Evolutionary conservation across 2,113 vertebrate species (phyloP).

Genomic region (Nothobranchius furzeri): DNA sequence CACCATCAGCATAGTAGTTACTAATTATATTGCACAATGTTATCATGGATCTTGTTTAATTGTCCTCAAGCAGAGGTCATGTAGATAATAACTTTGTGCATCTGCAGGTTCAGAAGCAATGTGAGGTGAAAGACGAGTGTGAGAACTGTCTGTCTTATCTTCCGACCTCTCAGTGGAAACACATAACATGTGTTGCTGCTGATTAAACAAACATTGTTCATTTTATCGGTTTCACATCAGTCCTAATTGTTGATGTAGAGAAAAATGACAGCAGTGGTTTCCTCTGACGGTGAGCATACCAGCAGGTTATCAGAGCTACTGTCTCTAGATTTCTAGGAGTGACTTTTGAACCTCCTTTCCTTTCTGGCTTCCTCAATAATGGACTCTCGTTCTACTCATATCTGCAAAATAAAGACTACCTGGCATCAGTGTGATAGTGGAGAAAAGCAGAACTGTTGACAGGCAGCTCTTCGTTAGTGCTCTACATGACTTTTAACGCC

Average conservation of each 20-base stretch:
- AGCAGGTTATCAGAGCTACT: constrained; percentile 66
- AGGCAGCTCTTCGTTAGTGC: not conserved
- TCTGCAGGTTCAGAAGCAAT: constrained; percentile 66
- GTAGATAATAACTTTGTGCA: constrained; percentile 57
- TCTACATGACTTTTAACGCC: not conserved
- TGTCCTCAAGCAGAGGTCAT: constrained; percentile 61
- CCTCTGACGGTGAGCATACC: constrained; percentile 49
- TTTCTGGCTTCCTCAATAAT: constrained; percentile 45
- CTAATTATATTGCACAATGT: constrained; percentile 48
- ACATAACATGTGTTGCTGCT: constrained; percentile 1
- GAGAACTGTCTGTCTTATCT: constrained; percentile 57
- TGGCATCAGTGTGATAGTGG: constrained; percentile 2
- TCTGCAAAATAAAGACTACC: constrained; percentile 31
- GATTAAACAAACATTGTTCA: constrained; percentile 27
- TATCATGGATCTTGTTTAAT: constrained; percentile 35
- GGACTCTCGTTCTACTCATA: constrained; percentile 16
- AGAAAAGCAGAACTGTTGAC: too few relatives aligned
- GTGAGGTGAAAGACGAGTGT: constrained; percentile 31
- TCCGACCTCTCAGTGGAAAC: not conserved
- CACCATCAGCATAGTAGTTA: constrained; percentile 43
- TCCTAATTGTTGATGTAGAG: constrained; percentile 23
- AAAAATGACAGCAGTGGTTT: constrained; percentile 36
- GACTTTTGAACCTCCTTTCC: constrained; percentile 61
- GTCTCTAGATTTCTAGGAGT: constrained; percentile 60
- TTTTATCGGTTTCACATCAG: constrained; percentile 19